Conservation (phyloP, 2,888 invertebrate species). For the Lysandra coridon region DNA sequence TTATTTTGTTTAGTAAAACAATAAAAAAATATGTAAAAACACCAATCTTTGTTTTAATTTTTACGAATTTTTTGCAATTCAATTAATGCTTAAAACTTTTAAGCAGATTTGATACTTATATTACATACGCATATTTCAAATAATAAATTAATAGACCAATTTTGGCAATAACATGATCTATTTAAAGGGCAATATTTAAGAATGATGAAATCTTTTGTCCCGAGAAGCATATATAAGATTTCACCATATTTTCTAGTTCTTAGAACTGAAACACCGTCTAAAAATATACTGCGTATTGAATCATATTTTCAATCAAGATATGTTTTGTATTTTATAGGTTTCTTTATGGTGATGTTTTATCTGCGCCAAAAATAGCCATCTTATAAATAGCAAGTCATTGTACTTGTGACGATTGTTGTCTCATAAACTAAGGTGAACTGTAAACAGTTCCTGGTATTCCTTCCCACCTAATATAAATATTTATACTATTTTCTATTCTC, state of each 20-base stretch:
- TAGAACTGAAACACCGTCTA: not conserved
- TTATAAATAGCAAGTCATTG: constrained; percentile 17
- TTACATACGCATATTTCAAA: not conserved
- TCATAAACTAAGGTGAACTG: not conserved
- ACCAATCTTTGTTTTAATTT: constrained; percentile 18
- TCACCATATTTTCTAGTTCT: constrained; percentile 14
- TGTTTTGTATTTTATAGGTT: not conserved
- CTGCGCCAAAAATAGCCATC: not conserved
- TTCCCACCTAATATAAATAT: not conserved
- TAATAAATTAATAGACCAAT: not conserved
- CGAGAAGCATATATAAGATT: not conserved
- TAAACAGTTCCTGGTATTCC: not conserved
- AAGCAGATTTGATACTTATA: no score
- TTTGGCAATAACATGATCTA: not conserved
- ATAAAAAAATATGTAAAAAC: constrained; percentile 27
- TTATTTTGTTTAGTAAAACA: constrained; percentile 33
- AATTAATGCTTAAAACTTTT: no score
- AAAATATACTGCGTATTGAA: not conserved
- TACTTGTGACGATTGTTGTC: not conserved
- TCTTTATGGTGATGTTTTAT: not conserved
- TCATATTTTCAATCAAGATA: not conserved
- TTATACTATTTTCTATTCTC: no score
- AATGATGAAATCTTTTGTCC: constrained; percentile 7
- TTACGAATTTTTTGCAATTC: no score
- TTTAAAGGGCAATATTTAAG: not conserved